Evolutionary conservation across 2,888 invertebrate genomes (phyloP), one percentile per base, ranked within the genome.

Genomic region (Cheilosia soror): DNA sequence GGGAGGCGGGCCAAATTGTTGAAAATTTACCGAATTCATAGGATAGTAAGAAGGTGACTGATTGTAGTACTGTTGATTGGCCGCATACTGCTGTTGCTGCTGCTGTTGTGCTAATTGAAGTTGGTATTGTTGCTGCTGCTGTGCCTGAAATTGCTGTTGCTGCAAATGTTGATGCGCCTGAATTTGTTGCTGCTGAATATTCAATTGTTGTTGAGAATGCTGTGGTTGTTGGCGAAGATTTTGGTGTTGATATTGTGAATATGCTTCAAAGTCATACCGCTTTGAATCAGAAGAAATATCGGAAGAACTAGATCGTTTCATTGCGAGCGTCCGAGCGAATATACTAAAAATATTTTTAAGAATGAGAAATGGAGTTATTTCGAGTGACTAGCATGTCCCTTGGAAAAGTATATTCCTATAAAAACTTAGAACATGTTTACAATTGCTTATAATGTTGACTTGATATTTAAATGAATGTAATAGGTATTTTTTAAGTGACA

Each of bases 1-100:
- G 27, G 87, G 73, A 6, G 69, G 37, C 9, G 11, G 37, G 11
- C 37, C 63, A 49, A 31, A 85, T 13, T 71, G 37, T 63, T 81
- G 58, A 29, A 76, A 88, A 44, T 87, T 87, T 62, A 87, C 86
- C 40, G 87, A 37, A 31, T 49, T 82, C 27, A 87, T 62, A 13
- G 53, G 55, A n/a, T 81, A 76, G 20, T 82, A 76, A 20, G 13
- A 57, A 5, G 60, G 7, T 4, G 65, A 4, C 6, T 68, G 60
- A 15, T 81, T 71, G 15, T 53, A 83, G 11, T 27, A 87, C 37
- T 73, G 81, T 2, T 75, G 76, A 62, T 55, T 75, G 0, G 57
- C 33, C 0, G 75, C 72, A 85, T 47, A 58, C 15, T 73, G 55
- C 55, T 79, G 69, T n/a, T 80, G 80, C 13, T 76, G 72, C 9